Percentiles rank a stretch among this genome's conserved stretches.
Evolutionary conservation across 2,888 invertebrate species (phyloP).

Genomic region (Conus canariensis): DNA sequence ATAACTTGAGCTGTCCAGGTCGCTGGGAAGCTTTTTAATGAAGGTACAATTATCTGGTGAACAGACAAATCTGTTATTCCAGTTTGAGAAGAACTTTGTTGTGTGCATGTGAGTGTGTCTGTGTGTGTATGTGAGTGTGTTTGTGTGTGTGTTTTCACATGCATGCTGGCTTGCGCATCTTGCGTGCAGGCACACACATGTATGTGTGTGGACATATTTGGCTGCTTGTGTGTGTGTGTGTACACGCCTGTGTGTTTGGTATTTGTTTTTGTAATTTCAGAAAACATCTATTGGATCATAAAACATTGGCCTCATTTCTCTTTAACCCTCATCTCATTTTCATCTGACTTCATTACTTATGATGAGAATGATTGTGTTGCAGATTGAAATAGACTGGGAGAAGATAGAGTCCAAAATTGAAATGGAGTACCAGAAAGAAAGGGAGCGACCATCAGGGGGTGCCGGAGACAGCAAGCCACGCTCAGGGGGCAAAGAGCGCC

Average conservation of each 20-base stretch:
- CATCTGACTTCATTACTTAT: not conserved
- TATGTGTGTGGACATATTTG: not conserved
- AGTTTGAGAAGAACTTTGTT: not conserved
- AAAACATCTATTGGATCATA: no score
- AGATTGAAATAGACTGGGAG: conserved; percentile 80
- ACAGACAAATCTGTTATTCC: no score
- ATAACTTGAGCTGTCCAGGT: no score
- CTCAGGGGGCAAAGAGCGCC: conserved; percentile 14
- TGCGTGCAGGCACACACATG: not conserved
- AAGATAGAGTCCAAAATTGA: conserved; percentile 79
- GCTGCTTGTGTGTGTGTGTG: not conserved
- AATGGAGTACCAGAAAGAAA: conserved; percentile 77
- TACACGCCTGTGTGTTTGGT: not conserved
- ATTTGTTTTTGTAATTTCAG: no score
- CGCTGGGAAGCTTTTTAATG: no score
- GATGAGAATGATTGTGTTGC: conserved; percentile 46
- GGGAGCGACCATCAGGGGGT: conserved; percentile 67
- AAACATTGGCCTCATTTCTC: no score
- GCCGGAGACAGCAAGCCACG: conserved; percentile 39
- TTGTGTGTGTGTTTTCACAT: not conserved
- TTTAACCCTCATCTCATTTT: no score
- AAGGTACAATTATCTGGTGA: no score
- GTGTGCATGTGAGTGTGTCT: not conserved
- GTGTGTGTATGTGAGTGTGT: not conserved
- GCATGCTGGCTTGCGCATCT: not conserved